Conservation (phyloP, 64 coral and sea anemone species). For the Exaiptasia diaphana region DNA sequence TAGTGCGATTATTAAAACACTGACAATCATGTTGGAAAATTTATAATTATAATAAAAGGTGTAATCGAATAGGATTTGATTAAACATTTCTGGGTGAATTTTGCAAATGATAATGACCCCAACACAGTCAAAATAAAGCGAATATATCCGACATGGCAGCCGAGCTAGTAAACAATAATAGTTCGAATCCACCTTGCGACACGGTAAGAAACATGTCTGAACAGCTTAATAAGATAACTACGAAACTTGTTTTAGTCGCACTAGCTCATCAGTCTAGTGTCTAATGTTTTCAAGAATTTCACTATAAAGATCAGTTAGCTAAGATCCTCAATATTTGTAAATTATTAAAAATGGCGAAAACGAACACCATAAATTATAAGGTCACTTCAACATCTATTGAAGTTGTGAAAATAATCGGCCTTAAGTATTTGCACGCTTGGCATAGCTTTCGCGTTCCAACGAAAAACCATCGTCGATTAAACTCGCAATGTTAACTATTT, state of each 20-base stretch:
- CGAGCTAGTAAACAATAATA: slow-evolving; percentile 45
- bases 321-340: slow-evolving; percentile 54
- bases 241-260: slow-evolving; percentile 22
- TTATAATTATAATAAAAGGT: too few species aligned
- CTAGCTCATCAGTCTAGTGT: not conserved
- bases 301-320: slow-evolving; percentile 78
- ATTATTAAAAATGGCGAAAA: slow-evolving; percentile 59
- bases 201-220: slow-evolving; percentile 46
- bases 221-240: slow-evolving; percentile 35
- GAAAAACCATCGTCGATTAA: too few species aligned
- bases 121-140: slow-evolving; percentile 31
- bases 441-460: too few species aligned
- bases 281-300: not conserved
- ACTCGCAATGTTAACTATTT: slow-evolving; percentile 25
- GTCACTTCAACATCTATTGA: slow-evolving; percentile 6
- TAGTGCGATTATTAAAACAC: too few species aligned
- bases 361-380: slow-evolving; percentile 19
- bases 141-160: slow-evolving; percentile 22
- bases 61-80: too few species aligned
- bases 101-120: not conserved
- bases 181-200: slow-evolving; percentile 67
- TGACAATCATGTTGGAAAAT: too few species aligned
- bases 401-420: slow-evolving; percentile 5
- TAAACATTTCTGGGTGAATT: too few species aligned
- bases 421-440: slow-evolving; percentile 24